Base-by-base conservation (phyloP, 2,888 invertebrate genomes). In the Caenorhabditis sulstoni region DNA sequence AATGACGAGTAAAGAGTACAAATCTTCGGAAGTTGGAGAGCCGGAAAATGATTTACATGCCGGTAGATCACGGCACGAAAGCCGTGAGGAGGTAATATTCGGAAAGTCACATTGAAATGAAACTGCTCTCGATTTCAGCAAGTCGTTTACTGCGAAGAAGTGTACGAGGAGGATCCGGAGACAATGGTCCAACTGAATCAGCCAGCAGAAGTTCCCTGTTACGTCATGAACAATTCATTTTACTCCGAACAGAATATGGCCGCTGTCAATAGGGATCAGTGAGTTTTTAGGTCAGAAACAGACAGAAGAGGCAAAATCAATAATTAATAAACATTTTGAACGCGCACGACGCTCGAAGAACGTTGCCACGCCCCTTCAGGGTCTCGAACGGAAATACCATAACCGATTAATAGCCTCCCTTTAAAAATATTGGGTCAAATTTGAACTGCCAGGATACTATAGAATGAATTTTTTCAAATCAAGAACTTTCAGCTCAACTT, bases 261-360 rank as follows among this genome's bases (percentile, higher is more conserved):
- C 8, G 57, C 66, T 5, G 58, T 67, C 11, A 73, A 73, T 67
- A 39, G 52, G 14, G 78, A 73, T 47, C 78, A 79, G 78, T 79
- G 14, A 67, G 78, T 66, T 49, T 39, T 53, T 16, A n/a, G n/a
- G 14, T n/a, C n/a, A n/a, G n/a, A n/a, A n/a, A n/a, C n/a, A n/a
- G n/a, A n/a, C n/a, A n/a, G n/a, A n/a, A n/a, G n/a, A n/a, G n/a
- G n/a, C 44, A 11, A 9, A 61, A 47, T 22, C 47, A 47, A 55
- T 35, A 23, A 12, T 44, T 3, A 35, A 12, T 35, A 12, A 45
- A 1, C 11, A 37, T 23, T 45, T n/a, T n/a, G n/a, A n/a, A n/a
- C n/a, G n/a, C n/a, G n/a, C n/a, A n/a, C n/a, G n/a, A n/a, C n/a
- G n/a, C n/a, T n/a, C n/a, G n/a, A n/a, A n/a, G n/a, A 55, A 49